Evolutionary conservation across 2,888 invertebrate species (phyloP), one percentile per base, ranked within the genome.

Genomic region (Epirrhoe alternata): DNA sequence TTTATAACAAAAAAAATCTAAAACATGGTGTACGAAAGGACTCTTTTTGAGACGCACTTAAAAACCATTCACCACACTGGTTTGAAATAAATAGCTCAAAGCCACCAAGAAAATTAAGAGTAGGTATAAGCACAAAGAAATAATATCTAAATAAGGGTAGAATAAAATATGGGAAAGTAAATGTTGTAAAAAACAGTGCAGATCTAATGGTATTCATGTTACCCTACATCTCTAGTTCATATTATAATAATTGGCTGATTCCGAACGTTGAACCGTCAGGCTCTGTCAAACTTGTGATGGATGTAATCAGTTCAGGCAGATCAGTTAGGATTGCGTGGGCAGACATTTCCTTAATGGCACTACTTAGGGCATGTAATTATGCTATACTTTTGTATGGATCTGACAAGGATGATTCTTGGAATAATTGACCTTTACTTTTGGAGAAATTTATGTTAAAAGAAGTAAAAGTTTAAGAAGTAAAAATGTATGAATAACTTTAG

Each of bases 231-330:
- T 33, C 51, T 58, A 49, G 35, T 47, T 7, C 47, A 14, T 47
- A 42, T 58, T 17, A 24, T 53, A 58, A 59, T 69, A 68, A 68
- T 69, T 72, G 47, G 38, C 51, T 69, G 64, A 63, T 66, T 55
- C 52, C 38, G 24, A 30, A 50, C 65, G 68, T 72, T 69, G 71
- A 70, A 61, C 66, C 65, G 71, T 72, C 72, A 71, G 64, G 68
- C 65, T 54, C 66, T 69, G 70, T 71, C 66, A 66, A 68, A 52
- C 52, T 64, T 56, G 49, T 71, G 72, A 74, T 74, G 55, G 67
- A 74, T 72, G 62, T 65, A 67, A 66, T 71, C 67, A 67, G 67
- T 70, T 73, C 61, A 73, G 57, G 38, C 68, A 66, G 60, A 71
- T 71, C 71, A 70, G 71, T 71, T 62, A 68, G 61, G 66, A 62